Conservation (phyloP, 2,888 invertebrate genomes). For the Neoaliturus tenellus region DNA sequence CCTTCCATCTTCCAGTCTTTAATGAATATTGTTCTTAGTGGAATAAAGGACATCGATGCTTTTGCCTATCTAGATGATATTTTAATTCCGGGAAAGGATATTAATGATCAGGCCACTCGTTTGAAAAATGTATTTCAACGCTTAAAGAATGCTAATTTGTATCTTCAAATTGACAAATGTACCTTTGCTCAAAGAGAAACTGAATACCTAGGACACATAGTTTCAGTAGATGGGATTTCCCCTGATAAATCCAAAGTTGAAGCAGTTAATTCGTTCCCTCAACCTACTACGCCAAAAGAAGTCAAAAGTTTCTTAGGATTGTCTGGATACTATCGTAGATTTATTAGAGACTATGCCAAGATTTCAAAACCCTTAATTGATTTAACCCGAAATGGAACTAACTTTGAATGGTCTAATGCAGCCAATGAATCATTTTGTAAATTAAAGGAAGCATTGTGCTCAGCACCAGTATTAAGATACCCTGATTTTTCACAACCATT, state of each 20-base stretch:
- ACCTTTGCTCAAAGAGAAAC: neutral
- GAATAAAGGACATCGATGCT: too few relatives aligned
- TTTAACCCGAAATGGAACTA: slow-evolving; percentile 56
- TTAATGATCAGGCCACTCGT: too few relatives aligned
- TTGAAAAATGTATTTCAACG: too few relatives aligned
- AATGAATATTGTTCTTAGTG: too few relatives aligned
- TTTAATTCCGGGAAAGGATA: too few relatives aligned
- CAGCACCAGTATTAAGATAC: slow-evolving; percentile 68
- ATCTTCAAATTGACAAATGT: too few relatives aligned
- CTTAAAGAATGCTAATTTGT: too few relatives aligned
- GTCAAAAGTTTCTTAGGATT: slow-evolving; percentile 69
- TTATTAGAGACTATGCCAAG: slow-evolving; percentile 69
- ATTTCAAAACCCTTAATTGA: slow-evolving; percentile 67
- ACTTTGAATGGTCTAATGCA: slow-evolving; percentile 63
- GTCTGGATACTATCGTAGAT: slow-evolving; percentile 70
- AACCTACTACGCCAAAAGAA: slow-evolving; percentile 54
- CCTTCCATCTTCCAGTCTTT: too few relatives aligned
- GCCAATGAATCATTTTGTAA: slow-evolving; percentile 59
- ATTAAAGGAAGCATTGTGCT: slow-evolving; percentile 56
- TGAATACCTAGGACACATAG: slow-evolving; percentile 58
- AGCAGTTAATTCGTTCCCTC: slow-evolving; percentile 50
- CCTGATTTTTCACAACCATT: slow-evolving; percentile 68
- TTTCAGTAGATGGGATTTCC: slow-evolving; percentile 53
- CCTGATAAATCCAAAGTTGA: neutral
- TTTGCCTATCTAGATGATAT: too few relatives aligned